Conservation (phyloP, 1,140 invertebrate genomes). For the Heliothis subflexa region DNA sequence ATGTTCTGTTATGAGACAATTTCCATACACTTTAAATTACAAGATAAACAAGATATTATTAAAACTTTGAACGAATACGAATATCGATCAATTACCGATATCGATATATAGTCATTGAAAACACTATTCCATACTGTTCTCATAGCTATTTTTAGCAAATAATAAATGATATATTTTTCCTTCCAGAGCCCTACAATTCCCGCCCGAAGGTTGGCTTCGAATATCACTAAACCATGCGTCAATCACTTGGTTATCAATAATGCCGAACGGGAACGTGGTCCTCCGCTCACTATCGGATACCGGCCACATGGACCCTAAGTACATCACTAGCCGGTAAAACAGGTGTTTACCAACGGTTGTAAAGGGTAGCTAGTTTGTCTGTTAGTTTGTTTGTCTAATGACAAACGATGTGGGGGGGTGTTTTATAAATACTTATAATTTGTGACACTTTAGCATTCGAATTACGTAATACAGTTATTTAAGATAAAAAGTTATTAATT, state of each 20-base stretch:
- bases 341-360: conserved; percentile 6
- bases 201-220: conserved; percentile 98
- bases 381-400: no score
- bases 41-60: no score
- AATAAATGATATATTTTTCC: conserved; percentile 4
- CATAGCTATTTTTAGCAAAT: neutral
- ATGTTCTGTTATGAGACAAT: no score
- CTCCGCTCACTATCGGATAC: conserved; percentile 94
- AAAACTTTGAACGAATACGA: no score
- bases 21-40: no score
- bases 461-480: no score
- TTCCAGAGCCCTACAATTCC: conserved; percentile 97
- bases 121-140: neutral
- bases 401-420: no score
- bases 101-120: no score
- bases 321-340: conserved; percentile 87
- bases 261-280: conserved; percentile 94
- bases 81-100: no score
- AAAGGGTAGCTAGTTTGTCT: conserved; percentile 15
- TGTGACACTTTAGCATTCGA: no score
- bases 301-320: conserved; percentile 94
- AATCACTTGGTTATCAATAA: conserved; percentile 96
- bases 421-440: no score
- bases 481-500: no score
- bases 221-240: conserved; percentile 96